Base-by-base conservation (phyloP, 2,888 invertebrate species). In the Chirona hameri region DNA sequence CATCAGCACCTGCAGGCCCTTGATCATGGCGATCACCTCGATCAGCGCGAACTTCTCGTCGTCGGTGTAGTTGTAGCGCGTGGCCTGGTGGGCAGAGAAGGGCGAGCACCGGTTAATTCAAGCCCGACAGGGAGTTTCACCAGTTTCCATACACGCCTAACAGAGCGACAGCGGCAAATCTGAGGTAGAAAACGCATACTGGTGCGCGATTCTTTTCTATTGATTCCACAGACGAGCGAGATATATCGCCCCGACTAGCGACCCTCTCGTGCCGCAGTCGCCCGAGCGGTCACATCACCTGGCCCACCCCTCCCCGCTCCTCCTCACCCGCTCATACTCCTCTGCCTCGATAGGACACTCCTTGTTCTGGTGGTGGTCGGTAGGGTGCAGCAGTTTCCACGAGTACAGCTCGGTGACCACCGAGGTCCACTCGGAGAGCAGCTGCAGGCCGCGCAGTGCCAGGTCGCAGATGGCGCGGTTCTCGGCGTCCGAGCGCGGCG, bases 21-120 rank as follows among this genome's bases (percentile, higher is more conserved):
- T 99, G 86, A 99, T 98, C 98, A 99, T 99, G 0, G 98, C 98
- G 86, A 99, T 98, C 29, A 98, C 96, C 90, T 99, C 98, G 84
- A 99, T 98, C 86, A 99, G 90, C 0, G 98, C 98, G 89, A 97
- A 96, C 88, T 99, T 99, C 89, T 99, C 99, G 86, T 97, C 97
- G 1, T 95, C 94, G 0, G 94, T 95, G 88, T 99, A 99, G 89
- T 99, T 99, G 90, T 99, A 99, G 15, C 98, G 92, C 0, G 98
- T 98, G 0, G 98, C 97, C 94, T 94, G 87, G 52, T 12, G 65
- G 65, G 18, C 15, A 12, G 52, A 1, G 12, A 52, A 15, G 52
- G 7, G 12, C 12, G 52, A 52, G 18, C 7, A 12, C 39, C 7
- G 4, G 39, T 39, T 7, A 39, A 7, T 39, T 2, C 4, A 39